Conservation (phyloP, 2,113 vertebrate genomes). For the Zootoca vivipara region DNA sequence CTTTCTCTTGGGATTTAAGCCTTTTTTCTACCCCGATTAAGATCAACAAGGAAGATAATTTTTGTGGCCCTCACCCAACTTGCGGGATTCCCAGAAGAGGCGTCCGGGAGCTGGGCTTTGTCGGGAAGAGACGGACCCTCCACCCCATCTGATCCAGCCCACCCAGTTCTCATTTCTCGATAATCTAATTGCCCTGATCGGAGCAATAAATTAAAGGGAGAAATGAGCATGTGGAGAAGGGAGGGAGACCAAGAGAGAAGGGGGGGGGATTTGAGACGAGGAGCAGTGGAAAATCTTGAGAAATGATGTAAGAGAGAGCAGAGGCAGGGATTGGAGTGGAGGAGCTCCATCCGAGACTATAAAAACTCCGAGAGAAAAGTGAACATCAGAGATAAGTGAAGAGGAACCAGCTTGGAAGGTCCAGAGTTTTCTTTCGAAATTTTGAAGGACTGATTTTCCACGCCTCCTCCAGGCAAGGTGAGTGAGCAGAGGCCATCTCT, state of each 20-base stretch:
- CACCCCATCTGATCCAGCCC: not conserved
- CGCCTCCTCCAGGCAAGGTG: slow-evolving; percentile 73
- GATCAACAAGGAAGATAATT: not conserved
- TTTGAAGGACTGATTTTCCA: slow-evolving; percentile 51
- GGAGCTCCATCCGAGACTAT: slow-evolving; percentile 59
- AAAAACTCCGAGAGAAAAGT: slow-evolving; percentile 64
- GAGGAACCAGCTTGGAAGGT: slow-evolving; percentile 41
- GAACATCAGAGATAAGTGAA: slow-evolving; percentile 58
- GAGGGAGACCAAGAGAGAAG: slow-evolving; percentile 54
- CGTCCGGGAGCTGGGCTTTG: not conserved
- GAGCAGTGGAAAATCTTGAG: slow-evolving; percentile 83
- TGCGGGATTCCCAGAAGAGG: too few relatives aligned
- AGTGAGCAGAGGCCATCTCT: slow-evolving; percentile 38
- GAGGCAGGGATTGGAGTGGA: slow-evolving; percentile 76
- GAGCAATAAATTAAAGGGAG: slow-evolving; percentile 55
- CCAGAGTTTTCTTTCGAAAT: not conserved
- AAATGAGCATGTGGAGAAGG: slow-evolving; percentile 32
- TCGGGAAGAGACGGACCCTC: rapidly evolving
- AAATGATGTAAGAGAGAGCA: slow-evolving; percentile 84
- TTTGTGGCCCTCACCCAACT: not conserved
- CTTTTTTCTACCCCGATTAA: too few relatives aligned
- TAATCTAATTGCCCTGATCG: slow-evolving; percentile 57
- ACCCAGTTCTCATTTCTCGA: not conserved
- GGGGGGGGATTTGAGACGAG: slow-evolving; percentile 70
- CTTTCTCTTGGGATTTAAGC: not conserved